A percentile compares a stretch with the other conserved stretches of the same genome.
These are phyloP conservation scores for Amazona guildingii DNA, from an alignment of 2,113 vertebrate genomes.

Conservation along the genomic window DNA sequence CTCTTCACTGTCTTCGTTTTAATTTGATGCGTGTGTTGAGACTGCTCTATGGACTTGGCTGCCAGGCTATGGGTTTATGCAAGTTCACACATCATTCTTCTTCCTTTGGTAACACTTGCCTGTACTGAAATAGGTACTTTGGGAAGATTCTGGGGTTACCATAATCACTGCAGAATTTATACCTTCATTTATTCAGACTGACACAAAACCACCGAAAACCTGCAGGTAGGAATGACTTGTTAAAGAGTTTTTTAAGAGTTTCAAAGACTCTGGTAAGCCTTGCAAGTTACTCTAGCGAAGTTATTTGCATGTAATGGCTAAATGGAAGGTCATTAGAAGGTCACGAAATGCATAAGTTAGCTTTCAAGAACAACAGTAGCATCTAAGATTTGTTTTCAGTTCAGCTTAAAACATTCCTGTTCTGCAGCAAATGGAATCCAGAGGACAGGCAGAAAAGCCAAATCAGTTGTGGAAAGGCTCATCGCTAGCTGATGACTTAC, in stretches of 20 bases:
- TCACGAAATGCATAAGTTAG: not conserved
- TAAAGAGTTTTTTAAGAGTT: not conserved
- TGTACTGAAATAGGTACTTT: not conserved
- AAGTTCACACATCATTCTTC: not conserved
- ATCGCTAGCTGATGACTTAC: not conserved
- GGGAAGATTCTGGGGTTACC: not conserved
- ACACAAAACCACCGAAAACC: not conserved
- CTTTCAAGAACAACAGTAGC: not conserved
- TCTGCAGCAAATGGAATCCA: not conserved
- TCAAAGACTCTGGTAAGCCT: not conserved
- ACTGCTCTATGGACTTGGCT: not conserved
- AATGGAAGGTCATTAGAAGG: not conserved
- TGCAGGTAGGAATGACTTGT: not conserved
- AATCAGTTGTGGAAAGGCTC: not conserved
- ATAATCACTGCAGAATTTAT: not conserved
- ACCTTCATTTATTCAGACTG: not conserved
- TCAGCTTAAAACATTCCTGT: not conserved
- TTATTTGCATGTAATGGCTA: not conserved
- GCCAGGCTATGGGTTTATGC: not conserved
- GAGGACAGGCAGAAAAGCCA: not conserved
- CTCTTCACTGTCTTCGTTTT: not conserved
- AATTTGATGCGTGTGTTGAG: not conserved
- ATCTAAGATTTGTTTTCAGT: not conserved
- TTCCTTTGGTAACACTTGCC: not conserved
- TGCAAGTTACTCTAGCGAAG: not conserved